These are phyloP conservation scores for Drosophila equinoxialis DNA, from an alignment of 1,140 invertebrate species.

Conservation along the genomic window DNA sequence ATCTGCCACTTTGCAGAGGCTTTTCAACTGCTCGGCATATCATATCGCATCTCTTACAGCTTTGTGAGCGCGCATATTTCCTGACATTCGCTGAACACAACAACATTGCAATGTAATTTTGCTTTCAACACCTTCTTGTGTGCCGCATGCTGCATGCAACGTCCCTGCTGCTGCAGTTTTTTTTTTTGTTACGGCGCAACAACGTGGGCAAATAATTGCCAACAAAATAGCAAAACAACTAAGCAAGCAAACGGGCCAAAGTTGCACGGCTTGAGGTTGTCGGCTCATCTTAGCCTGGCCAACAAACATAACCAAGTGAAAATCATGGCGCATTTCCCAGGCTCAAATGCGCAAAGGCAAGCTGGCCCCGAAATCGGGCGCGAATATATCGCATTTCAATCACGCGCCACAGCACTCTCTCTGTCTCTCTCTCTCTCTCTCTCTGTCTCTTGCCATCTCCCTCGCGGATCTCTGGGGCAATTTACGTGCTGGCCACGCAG, in stretches of 20 bases:
- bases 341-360: constrained; percentile 36
- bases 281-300: constrained; percentile 25
- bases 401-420: constrained; percentile 60
- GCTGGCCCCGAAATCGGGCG: constrained; percentile 74
- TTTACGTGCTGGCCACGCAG: constrained; percentile 72
- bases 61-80: constrained; percentile 53
- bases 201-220: constrained; percentile 73
- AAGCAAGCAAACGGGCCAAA: constrained; percentile 36
- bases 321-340: constrained; percentile 69
- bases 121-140: constrained; percentile 73
- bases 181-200: constrained; percentile 48
- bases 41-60: constrained; percentile 67
- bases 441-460: constrained; percentile 8
- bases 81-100: constrained; percentile 63
- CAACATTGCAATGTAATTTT: constrained; percentile 78
- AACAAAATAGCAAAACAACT: constrained; percentile 57
- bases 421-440: background rate
- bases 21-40: constrained; percentile 42
- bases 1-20: background rate
- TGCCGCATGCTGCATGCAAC: constrained; percentile 54
- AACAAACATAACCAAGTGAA: constrained; percentile 44
- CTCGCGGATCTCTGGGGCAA: constrained; percentile 48
- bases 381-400: constrained; percentile 82
- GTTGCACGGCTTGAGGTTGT: constrained; percentile 24
- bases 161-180: constrained; percentile 25